Percentiles rank a stretch among this genome's conserved stretches.
Conservation (phyloP, 2,113 vertebrate species). For the Corydoras sp. region DNA sequence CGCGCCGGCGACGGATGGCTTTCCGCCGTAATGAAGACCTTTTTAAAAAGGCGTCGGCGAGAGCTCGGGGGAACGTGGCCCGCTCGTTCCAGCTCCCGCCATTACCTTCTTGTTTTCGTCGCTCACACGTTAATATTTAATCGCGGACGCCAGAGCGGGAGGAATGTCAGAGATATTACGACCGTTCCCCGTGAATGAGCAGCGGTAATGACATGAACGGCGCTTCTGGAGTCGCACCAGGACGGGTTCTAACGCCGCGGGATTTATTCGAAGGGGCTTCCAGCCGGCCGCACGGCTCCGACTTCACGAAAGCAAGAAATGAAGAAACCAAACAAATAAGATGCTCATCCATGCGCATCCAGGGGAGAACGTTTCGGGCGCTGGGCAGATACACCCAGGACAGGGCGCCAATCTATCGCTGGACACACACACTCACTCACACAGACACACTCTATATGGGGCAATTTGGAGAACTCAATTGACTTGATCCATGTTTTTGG, state of each 20-base stretch:
- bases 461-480: no score
- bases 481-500: no score
- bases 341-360: no score
- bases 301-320: neutral
- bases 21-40: constrained; percentile 63
- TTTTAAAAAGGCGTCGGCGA: constrained; percentile 44
- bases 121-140: constrained; percentile 35
- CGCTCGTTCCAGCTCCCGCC: constrained; percentile 49
- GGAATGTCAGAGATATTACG: constrained; percentile 13
- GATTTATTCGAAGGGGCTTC: constrained; percentile 11
- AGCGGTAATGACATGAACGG: constrained; percentile 62
- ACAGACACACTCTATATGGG: no score
- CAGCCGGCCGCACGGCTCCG: neutral
- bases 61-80: constrained; percentile 46
- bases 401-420: no score
- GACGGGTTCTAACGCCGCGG: constrained; percentile 59
- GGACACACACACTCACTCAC: no score
- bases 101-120: constrained; percentile 31
- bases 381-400: no score
- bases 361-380: no score
- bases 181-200: neutral
- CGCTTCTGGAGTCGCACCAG: constrained; percentile 53
- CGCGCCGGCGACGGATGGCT: constrained; percentile 55
- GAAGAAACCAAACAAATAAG: no score
- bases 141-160: constrained; percentile 31